A percentile compares a stretch with the other conserved stretches of the same genome.
Evolutionary conservation across 1,140 invertebrate genomes (phyloP).

Genomic region (Hylaeus anthracinus): DNA sequence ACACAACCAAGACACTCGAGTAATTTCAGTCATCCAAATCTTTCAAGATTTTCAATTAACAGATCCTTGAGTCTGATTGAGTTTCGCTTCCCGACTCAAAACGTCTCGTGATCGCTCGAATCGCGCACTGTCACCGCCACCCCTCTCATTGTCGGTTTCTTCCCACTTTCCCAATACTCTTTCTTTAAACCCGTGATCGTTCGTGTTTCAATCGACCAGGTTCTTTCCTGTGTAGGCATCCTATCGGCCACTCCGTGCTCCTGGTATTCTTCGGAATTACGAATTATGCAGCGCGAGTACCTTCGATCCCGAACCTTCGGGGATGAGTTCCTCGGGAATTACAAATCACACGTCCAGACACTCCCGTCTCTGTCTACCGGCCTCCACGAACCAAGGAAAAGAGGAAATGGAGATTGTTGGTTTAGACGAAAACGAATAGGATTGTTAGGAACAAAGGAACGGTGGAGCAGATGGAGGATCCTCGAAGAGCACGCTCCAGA

Average conservation of each 20-base stretch:
- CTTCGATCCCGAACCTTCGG: constrained; percentile 23
- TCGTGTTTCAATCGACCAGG: background rate
- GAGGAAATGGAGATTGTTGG: constrained; percentile 48
- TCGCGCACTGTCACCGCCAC: too few species aligned
- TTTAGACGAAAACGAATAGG: constrained; percentile 57
- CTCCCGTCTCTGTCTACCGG: background rate
- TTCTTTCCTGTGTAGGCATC: constrained; percentile 11
- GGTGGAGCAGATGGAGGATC: constrained; percentile 59
- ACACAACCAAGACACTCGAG: too few species aligned
- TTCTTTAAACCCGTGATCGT: background rate
- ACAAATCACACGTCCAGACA: constrained; percentile 64
- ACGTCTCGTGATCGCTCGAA: too few species aligned
- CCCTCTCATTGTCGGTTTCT: too few species aligned
- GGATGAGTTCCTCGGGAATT: constrained; percentile 63
- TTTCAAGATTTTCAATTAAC: too few species aligned
- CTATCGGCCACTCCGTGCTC: constrained; percentile 38
- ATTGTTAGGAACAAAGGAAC: constrained; percentile 57
- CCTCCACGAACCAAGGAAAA: background rate
- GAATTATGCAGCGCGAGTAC: constrained; percentile 60
- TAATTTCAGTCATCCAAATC: too few species aligned
- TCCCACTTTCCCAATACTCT: background rate
- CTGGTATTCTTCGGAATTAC: constrained; percentile 59
- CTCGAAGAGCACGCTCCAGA: background rate
- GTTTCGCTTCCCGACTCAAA: too few species aligned
- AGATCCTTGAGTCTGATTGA: too few species aligned